These are phyloP conservation scores for Drosophila setifemur DNA, from an alignment of 1,140 invertebrate species.

Conservation along the genomic window DNA sequence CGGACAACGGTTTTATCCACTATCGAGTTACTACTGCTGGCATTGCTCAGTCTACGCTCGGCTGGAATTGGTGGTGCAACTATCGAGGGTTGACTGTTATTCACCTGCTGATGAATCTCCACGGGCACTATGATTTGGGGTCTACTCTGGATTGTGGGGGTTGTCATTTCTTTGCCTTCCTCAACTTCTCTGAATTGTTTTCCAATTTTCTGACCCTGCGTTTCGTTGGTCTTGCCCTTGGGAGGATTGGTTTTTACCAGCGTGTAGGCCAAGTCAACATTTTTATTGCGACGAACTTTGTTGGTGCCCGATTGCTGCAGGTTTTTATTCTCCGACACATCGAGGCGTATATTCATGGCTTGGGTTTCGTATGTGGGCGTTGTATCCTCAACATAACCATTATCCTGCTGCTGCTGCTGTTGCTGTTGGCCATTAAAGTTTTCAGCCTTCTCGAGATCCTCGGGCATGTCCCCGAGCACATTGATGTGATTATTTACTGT, in stretches of 20 bases:
- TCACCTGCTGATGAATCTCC: conserved; percentile 55
- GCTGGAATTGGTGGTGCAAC: background rate
- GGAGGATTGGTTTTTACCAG: conserved; percentile 54
- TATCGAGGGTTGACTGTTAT: conserved; percentile 13
- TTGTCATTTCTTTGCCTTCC: background rate
- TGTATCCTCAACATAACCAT: conserved; percentile 16
- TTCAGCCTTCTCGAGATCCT: conserved; percentile 23
- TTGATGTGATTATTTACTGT: conserved; percentile 82
- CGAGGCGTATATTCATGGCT: conserved; percentile 72
- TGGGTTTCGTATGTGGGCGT: conserved; percentile 56
- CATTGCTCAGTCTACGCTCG: conserved; percentile 60
- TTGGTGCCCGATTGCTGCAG: conserved; percentile 58
- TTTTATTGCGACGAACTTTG: conserved; percentile 82
- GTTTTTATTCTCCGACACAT: conserved; percentile 20
- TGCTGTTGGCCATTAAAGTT: conserved; percentile 42
- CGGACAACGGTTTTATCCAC: conserved; percentile 74
- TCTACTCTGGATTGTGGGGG: background rate
- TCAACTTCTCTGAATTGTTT: conserved; percentile 6
- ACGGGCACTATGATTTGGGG: conserved; percentile 74
- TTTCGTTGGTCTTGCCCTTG: conserved; percentile 37
- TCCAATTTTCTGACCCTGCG: conserved; percentile 61
- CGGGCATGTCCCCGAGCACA: conserved; percentile 38
- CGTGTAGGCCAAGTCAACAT: conserved; percentile 82
- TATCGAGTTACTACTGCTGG: conserved; percentile 61
- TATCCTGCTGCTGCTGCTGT: conserved; percentile 1